phyloP scores from a whole-genome alignment of 2,797 vertebrate species.

The Pangasius larnaudii region DNA sequence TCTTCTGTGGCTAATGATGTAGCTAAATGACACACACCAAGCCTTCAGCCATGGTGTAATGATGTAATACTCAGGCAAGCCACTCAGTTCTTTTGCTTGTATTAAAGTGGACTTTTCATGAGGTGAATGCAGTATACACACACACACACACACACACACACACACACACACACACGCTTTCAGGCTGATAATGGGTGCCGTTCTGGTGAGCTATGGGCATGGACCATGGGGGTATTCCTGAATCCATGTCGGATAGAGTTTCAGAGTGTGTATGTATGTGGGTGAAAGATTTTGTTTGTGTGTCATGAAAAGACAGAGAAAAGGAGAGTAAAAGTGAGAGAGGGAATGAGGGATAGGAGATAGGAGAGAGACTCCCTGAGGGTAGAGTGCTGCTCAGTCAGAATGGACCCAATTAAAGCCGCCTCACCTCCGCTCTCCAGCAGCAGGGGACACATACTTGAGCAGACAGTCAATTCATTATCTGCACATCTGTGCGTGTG shows the following conservation, averaged over 20 bases:
- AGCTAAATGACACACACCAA: conserved; percentile 32
- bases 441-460: conserved; percentile 62
- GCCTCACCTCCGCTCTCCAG: conserved; percentile 77
- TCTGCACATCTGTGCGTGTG: conserved; percentile 53
- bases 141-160: conserved; percentile 16
- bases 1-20: conserved; percentile 40
- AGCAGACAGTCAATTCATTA: conserved; percentile 54
- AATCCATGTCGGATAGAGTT: background rate
- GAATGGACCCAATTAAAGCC: conserved; percentile 81
- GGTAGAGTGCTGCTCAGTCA: conserved; percentile 66
- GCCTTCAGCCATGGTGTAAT: conserved; percentile 34
- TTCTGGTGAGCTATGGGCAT: background rate
- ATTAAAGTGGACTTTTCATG: conserved; percentile 46
- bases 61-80: conserved; percentile 42
- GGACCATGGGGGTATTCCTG: background rate
- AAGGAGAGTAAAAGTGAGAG: conserved; percentile 45
- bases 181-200: conserved; percentile 6
- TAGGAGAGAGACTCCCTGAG: conserved; percentile 67
- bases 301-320: conserved; percentile 42
- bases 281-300: conserved; percentile 24
- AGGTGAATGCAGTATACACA: background rate
- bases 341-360: conserved; percentile 55
- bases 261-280: conserved; percentile 24
- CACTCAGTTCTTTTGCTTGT: conserved; percentile 31
- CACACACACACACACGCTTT: conserved; percentile 8